These are phyloP conservation scores for Apomyelois bistriatella DNA, from an alignment of 2,888 invertebrate genomes.

Conservation along the genomic window DNA sequence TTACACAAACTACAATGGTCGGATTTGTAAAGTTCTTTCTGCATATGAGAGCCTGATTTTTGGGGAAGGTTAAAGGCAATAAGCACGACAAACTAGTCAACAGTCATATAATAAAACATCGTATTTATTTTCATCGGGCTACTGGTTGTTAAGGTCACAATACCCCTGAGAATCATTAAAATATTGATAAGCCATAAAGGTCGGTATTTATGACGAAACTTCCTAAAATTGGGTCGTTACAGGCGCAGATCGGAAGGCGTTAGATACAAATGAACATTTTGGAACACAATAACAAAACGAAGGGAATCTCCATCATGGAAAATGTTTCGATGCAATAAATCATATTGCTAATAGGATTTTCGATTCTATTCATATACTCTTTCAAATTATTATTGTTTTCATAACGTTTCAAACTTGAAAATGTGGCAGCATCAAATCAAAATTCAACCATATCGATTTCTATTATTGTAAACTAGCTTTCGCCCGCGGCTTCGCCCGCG, in stretches of 20 bases:
- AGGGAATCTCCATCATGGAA: constrained; percentile 3
- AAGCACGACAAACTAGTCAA: too few species aligned
- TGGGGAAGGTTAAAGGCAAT: too few species aligned
- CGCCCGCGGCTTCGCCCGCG: too few species aligned
- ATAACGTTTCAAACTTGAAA: not conserved
- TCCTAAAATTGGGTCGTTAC: not conserved
- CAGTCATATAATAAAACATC: too few species aligned
- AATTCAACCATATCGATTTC: not conserved
- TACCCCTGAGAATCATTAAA: too few species aligned
- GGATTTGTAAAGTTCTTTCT: too few species aligned
- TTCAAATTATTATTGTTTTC: not conserved
- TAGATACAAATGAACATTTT: not conserved
- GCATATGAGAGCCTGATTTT: too few species aligned
- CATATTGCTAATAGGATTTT: not conserved
- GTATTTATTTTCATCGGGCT: too few species aligned
- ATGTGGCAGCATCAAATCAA: not conserved
- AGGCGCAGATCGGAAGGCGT: not conserved
- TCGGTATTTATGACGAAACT: not conserved
- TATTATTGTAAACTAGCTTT: too few species aligned
- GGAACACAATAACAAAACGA: constrained; percentile 6
- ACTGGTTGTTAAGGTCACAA: too few species aligned
- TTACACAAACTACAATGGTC: too few species aligned
- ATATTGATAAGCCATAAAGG: not conserved
- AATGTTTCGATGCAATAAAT: constrained; percentile 4
- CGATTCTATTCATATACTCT: not conserved